phyloP scores from a whole-genome alignment of 1,140 invertebrate species.

The Ostrea edulis region DNA sequence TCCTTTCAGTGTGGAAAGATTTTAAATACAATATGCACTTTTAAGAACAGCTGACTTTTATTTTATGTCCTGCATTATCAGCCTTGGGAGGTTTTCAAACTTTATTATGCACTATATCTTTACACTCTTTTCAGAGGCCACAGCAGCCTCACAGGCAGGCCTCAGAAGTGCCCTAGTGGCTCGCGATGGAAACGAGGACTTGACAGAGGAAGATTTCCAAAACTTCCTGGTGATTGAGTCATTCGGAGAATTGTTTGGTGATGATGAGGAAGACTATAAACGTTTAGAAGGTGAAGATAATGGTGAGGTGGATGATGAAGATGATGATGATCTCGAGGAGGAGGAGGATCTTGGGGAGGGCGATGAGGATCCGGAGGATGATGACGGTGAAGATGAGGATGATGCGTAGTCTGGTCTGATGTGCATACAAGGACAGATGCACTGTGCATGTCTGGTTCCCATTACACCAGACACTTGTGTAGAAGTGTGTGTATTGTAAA shows the following conservation, averaged over 20 bases:
- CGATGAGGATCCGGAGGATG: conserved; percentile 65
- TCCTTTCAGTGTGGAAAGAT: no score
- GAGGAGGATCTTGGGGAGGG: conserved; percentile 62
- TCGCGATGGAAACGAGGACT: conserved; percentile 88
- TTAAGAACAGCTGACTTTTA: no score
- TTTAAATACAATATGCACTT: no score
- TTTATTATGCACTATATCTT: no score
- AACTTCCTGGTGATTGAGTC: conserved; percentile 83
- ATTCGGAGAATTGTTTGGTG: conserved; percentile 79
- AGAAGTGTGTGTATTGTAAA: conserved; percentile 27
- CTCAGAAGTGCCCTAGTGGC: conserved; percentile 85
- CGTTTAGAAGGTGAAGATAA: conserved; percentile 57
- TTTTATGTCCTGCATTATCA: no score
- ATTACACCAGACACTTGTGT: background rate
- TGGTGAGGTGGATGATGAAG: conserved; percentile 63
- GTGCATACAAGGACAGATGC: background rate
- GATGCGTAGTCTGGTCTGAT: background rate
- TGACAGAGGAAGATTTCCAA: conserved; percentile 83
- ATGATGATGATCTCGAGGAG: conserved; percentile 59
- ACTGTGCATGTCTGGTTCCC: background rate
- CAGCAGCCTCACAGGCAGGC: conserved; percentile 88
- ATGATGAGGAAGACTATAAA: conserved; percentile 70
- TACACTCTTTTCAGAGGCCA: conserved; percentile 84
- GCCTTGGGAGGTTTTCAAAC: no score
- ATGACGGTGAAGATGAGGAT: conserved; percentile 67